Conservation (phyloP, 2,797 vertebrate genomes). For the Acrocephalus scirpaceus region DNA sequence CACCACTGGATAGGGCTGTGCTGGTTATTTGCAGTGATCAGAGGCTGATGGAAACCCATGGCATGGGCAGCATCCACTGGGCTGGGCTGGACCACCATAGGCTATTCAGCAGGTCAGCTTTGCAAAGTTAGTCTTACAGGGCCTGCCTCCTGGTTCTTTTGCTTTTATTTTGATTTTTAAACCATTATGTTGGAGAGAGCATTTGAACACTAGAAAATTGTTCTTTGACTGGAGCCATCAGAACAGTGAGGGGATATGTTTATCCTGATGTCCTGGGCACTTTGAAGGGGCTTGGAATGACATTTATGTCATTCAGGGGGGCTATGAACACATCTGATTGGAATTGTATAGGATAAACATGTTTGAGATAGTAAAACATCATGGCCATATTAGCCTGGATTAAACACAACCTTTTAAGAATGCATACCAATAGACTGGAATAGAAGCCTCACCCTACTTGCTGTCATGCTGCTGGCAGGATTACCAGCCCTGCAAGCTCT, state of each 20-base stretch:
- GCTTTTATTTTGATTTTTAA: background rate
- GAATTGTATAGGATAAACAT: background rate
- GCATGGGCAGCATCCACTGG: background rate
- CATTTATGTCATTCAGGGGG: background rate
- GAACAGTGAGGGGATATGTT: background rate
- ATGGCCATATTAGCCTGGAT: background rate
- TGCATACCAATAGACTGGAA: background rate
- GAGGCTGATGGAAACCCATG: background rate
- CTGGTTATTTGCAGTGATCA: background rate
- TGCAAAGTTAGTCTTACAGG: background rate
- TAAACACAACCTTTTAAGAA: background rate
- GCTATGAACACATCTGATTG: background rate
- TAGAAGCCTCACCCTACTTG: background rate
- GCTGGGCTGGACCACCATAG: background rate
- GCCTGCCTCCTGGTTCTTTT: background rate
- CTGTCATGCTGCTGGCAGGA: background rate
- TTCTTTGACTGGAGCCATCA: background rate
- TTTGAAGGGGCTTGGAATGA: background rate
- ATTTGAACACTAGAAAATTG: background rate
- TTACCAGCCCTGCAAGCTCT: background rate
- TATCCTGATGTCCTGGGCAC: background rate
- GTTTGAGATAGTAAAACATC: background rate
- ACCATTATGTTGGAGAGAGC: background rate
- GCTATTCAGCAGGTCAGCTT: background rate
- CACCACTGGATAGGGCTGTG: background rate